Base-by-base conservation (phyloP, 1,140 invertebrate species). In the Drosophila guanche region DNA sequence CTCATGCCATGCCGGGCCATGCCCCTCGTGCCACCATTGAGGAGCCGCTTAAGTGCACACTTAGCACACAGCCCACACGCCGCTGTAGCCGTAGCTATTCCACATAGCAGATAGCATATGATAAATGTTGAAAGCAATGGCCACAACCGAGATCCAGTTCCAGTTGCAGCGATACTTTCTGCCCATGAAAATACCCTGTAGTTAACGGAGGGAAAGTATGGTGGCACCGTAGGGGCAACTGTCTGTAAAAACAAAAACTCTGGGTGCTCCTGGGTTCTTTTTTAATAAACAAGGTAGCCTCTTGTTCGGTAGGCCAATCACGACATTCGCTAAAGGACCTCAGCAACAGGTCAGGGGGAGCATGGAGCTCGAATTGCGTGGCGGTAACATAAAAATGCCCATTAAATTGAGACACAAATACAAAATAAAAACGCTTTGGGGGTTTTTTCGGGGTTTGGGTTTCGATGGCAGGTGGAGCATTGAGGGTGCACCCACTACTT, bases 61-160 rank as follows among this genome's bases (percentile, higher is more conserved):
- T 75, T 75, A 75, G 72, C 42, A 23, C 29, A 29, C 46, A 60
- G 52, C 60, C 51, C 69, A 73, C 72, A 50, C 71, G 56, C n/a
- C 33, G 43, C 56, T 27, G 5, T 27, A 5, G 25, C 25, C 10
- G 33, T 12, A 1, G 10, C 33, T 37, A 4, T 37, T 0, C 10
- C 33, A 37, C 3, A 10, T 10, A 33, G 29, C 29, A 27, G 0
- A 5, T 5, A 27, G 71, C n/a, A n/a, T 75, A 75, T 75, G 72
- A 75, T 67, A 75, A 75, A 75, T 75, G 72, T 55, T 75, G 60
- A 75, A 75, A 75, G 71, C 71, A 75, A 60, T 66, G 55, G 61
- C 55, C 71, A 22, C 42, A 14, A n/a, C 45, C 50, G 56, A 33
- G 8, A 10, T 37, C 25, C 25, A 27, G 25, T 1, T 27, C 5